Evolutionary conservation across 1,140 invertebrate species (phyloP), one percentile per base, ranked within the genome.

Genomic region (Capitella teleta): DNA sequence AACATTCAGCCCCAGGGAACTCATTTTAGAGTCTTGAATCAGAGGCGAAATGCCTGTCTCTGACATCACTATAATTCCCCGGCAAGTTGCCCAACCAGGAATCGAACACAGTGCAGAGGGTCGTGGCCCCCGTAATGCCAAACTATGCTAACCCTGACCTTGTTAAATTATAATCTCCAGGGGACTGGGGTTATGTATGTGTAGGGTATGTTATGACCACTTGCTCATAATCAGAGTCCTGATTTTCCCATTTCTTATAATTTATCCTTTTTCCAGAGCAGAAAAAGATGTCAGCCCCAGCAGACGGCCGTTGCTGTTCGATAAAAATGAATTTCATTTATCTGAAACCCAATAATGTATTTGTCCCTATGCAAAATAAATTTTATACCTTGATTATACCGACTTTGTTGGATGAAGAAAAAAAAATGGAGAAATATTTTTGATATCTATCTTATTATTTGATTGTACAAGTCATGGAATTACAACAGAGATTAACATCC

Each of bases 271-370:
- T 45, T 28, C 23, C 36, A 61, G 53, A 56, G 54, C 56, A 2
- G 44, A 54, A 5, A 50, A 54, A 42, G 44, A 53, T 38, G 41
- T 53, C 5, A 42, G 40, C 6, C 55, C 53, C 24, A 37, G 49
- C 14, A 53, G 30, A 38, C 58, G 61, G 14, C 57, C 58, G 40
- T 28, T 65, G 19, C 21, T 66, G n/a, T 67, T 67, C 57, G 61
- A 64, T 44, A 49, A 28, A 21, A 51, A 53, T 14, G 57, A 64
- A 28, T 62, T 66, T 38, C 64, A 67, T 52, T 30, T 63, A 3
- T 57, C 60, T 8, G 56, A 51, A 34, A 41, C 38, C 5, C 25
- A 24, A 40, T 24, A 40, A 16, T 8, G 3, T 40, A 24, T 18
- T 21, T n/a, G 16, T 8, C 25, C 38, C 38, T 40, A n/a, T 40